A percentile compares a stretch with the other conserved stretches of the same genome.
Conservation (phyloP, 1,140 invertebrate genomes). For the Pemphigus obesinymphae region DNA sequence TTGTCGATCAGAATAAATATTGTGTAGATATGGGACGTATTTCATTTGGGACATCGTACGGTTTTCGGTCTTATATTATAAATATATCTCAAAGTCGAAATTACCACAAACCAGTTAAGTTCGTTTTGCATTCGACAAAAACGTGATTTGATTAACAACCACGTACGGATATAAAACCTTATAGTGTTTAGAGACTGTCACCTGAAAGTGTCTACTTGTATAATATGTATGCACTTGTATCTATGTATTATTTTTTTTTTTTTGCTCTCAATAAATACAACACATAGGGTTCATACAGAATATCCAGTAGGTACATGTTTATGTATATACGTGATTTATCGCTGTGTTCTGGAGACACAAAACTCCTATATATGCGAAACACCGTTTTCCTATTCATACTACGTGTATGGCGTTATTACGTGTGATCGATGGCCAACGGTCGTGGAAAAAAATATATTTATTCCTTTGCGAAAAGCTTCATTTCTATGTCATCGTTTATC, state of each 20-base stretch:
- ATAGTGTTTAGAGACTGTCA: slow-evolving; percentile 5
- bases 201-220: neutral
- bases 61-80: neutral
- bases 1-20: neutral
- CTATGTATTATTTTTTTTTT: neutral
- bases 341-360: neutral
- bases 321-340: neutral
- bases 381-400: slow-evolving; percentile 2
- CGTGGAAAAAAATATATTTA: neutral
- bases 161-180: neutral
- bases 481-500: neutral
- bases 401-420: neutral
- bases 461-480: neutral
- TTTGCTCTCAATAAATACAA: neutral
- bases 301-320: neutral
- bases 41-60: neutral
- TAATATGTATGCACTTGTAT: neutral
- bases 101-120: neutral
- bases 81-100: neutral
- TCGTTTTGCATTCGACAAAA: neutral
- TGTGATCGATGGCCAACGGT: slow-evolving; percentile 1
- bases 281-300: neutral
- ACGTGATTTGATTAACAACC: slow-evolving; percentile 6
- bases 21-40: no score
- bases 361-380: neutral